phyloP scores from a whole-genome alignment of 2,113 vertebrate genomes.

The Percopsis transmontana region DNA sequence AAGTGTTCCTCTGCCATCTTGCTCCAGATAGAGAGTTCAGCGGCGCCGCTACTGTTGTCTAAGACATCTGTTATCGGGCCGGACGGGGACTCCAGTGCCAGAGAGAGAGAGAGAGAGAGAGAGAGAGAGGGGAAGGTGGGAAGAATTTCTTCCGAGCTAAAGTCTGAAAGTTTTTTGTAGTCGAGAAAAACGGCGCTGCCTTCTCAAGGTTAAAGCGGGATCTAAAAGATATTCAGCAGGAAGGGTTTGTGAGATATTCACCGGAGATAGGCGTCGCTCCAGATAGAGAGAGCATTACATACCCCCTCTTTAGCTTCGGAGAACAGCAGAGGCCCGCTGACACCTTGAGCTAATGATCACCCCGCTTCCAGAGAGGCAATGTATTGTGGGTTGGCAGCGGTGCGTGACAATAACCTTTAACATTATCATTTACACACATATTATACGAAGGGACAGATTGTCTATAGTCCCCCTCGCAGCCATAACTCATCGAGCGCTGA shows the following conservation, averaged over 20 bases:
- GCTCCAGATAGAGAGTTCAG: not conserved
- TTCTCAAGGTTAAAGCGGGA: constrained; percentile 52
- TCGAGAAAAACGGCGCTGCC: not conserved
- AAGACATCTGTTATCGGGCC: too few relatives aligned
- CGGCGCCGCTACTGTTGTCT: too few relatives aligned
- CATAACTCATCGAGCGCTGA: constrained; percentile 69
- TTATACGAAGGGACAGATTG: constrained; percentile 69
- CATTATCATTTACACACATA: constrained; percentile 73
- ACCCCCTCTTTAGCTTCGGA: constrained; percentile 57
- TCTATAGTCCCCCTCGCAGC: constrained; percentile 61
- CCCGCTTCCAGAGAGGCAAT: constrained; percentile 58
- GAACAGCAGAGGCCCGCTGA: constrained; percentile 67
- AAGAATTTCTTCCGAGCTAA: not conserved
- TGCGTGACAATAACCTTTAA: constrained; percentile 79
- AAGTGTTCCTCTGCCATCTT: too few relatives aligned
- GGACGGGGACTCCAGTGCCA: too few relatives aligned
- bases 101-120: too few relatives aligned
- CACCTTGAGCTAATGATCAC: constrained; percentile 78
- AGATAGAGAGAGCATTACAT: constrained; percentile 27
- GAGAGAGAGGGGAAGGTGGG: too few relatives aligned
- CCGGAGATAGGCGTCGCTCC: not conserved
- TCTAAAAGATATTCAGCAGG: constrained; percentile 19
- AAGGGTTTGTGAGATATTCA: constrained; percentile 34
- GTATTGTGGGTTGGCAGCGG: constrained; percentile 62
- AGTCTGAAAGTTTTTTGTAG: not conserved